Percentiles rank a stretch among this genome's conserved stretches.
phyloP scores from a whole-genome alignment of 2,888 invertebrate species.

The Halictus quadricinctus region DNA sequence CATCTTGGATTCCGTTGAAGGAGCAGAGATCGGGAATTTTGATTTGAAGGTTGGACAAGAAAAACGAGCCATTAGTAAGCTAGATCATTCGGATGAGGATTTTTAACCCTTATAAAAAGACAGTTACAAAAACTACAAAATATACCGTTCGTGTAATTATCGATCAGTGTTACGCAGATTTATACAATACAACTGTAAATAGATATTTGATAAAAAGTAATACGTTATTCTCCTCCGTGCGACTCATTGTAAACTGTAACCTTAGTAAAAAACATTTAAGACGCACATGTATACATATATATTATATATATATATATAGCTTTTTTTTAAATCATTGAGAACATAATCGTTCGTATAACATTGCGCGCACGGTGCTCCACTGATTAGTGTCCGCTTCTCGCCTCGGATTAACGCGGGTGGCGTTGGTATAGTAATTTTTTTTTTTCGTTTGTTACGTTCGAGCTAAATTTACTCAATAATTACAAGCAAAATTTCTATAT shows the following conservation, averaged over 20 bases:
- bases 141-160: conserved; percentile 47
- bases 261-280: conserved; percentile 8
- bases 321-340: conserved; percentile 26
- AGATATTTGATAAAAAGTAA: conserved; percentile 34
- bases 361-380: conserved; percentile 7
- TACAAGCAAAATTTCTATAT: neutral
- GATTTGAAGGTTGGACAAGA: conserved; percentile 75
- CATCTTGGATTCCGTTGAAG: conserved; percentile 75
- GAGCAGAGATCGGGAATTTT: conserved; percentile 73
- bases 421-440: neutral
- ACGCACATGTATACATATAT: conserved; percentile 4
- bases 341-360: conserved; percentile 23
- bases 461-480: neutral
- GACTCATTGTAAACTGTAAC: conserved; percentile 16
- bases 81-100: conserved; percentile 80
- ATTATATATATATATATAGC: neutral
- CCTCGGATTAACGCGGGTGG: neutral
- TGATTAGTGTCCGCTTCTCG: neutral
- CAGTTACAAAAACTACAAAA: conserved; percentile 40
- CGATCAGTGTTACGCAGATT: conserved; percentile 37
- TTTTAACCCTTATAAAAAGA: conserved; percentile 70
- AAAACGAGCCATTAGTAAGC: conserved; percentile 77
- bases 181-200: conserved; percentile 46
- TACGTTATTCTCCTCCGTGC: conserved; percentile 13
- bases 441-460: neutral